Evolutionary conservation across 2,113 vertebrate species (phyloP), one percentile per base, ranked within the genome.

Genomic region (Orcinus orca): DNA sequence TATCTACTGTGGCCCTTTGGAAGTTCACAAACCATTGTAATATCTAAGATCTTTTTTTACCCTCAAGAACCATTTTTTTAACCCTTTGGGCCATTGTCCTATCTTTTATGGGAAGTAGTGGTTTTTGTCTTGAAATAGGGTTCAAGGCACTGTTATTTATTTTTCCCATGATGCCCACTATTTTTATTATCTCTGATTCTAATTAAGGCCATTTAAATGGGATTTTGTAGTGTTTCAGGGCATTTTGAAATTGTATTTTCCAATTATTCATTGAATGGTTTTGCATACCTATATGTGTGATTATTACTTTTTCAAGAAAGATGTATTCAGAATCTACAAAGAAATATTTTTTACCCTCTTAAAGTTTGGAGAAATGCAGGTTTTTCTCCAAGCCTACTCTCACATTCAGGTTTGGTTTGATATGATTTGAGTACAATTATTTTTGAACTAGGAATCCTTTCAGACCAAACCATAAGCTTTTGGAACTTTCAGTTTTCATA

Each of bases 361-460:
- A 65, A 74, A 62, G 8, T 88, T 62, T 38, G 10, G 87, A 90
- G 41, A 96, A 87, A 71, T 53, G 20, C 41, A 60, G n/a, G 41
- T 53, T 94, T 74, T 85, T 68, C 50, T 80, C 17, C 21, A 47
- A 47, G 41, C 12, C 41, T 53, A 55, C 58, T 81, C 55, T 23
- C 6, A 41, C 8, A 36, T 67, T 84, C 31, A 62, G 29, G 21
- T 83, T 92, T 90, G 36, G n/a, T 41, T 83, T 86, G 53, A 63
- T 73, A n/a, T 84, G 55, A 77, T 60, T 77, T 86, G 79, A 26
- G 60, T 68, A 90, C 6, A 53, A 20, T 89, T 87, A 41, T 80
- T 97, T 90, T 93, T 88, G 71, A 95, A 50, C 41, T 70, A 87
- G 74, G 26, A 90, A 84, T 90, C 68, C 55, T 90, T 94, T 93